Evolutionary conservation across 2,113 vertebrate species (phyloP).

Genomic region (Mesoclemmys tuberculata): DNA sequence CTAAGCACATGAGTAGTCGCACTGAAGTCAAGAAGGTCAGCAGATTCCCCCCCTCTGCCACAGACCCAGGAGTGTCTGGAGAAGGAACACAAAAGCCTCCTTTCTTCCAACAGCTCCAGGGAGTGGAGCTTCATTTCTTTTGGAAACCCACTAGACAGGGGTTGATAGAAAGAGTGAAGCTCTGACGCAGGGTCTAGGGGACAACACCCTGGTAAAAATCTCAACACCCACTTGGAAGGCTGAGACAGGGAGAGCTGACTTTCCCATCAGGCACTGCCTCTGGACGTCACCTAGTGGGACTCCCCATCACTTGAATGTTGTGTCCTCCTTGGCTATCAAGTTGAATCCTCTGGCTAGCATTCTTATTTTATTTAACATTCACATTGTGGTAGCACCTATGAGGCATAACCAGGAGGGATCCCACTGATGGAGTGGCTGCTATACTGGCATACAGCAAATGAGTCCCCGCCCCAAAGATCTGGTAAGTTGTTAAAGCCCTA

Average conservation of each 20-base stretch:
- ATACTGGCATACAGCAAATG: not conserved
- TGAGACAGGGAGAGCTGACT: not conserved
- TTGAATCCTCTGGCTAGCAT: rapidly evolving
- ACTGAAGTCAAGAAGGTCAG: not conserved
- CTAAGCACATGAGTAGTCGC: not conserved
- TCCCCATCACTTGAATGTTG: not conserved
- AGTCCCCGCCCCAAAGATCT: rapidly evolving
- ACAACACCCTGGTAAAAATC: not conserved
- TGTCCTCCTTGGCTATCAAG: not conserved
- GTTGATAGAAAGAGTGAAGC: not conserved
- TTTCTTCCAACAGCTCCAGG: not conserved
- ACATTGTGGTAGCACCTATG: rapidly evolving
- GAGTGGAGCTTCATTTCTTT: not conserved
- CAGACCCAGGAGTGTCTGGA: not conserved
- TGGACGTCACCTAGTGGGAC: too few relatives aligned
- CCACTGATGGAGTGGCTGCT: not conserved
- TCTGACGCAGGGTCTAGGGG: not conserved
- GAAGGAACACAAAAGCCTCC: not conserved
- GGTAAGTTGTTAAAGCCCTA: not conserved
- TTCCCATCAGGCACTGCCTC: not conserved
- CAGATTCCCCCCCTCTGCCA: not conserved
- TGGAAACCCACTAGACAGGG: not conserved
- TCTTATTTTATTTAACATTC: rapidly evolving
- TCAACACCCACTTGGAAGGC: not conserved
- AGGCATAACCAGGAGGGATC: too few relatives aligned